Evolutionary conservation across 1,140 invertebrate species (phyloP).

Genomic region (Drosophila burlai): DNA sequence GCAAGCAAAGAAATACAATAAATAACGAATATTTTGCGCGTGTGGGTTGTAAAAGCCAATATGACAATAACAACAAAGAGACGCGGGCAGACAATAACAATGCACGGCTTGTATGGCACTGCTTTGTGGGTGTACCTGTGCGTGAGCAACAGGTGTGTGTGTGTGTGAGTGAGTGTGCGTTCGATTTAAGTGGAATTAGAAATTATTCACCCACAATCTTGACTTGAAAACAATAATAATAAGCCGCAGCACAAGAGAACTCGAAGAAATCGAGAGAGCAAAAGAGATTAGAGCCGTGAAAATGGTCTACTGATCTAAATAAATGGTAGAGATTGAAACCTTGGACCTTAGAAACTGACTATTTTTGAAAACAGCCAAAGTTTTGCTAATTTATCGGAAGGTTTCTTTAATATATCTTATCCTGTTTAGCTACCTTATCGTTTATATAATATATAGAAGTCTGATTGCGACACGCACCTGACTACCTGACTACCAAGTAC

Average conservation of each 20-base stretch:
- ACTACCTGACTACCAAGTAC: background rate
- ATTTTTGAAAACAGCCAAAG: too few species aligned
- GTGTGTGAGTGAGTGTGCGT: slow-evolving; percentile 20
- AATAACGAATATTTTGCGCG: slow-evolving; percentile 65
- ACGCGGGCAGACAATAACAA: slow-evolving; percentile 37
- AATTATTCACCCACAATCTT: slow-evolving; percentile 62
- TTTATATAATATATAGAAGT: background rate
- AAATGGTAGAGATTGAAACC: background rate
- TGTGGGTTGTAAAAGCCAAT: slow-evolving; percentile 64
- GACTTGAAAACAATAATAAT: slow-evolving; percentile 28
- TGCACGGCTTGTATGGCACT: slow-evolving; percentile 51
- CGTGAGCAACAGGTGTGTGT: slow-evolving; percentile 34
- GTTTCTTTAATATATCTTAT: background rate
- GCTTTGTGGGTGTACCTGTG: slow-evolving; percentile 21
- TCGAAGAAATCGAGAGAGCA: slow-evolving; percentile 2
- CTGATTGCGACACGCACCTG: background rate
- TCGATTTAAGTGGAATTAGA: slow-evolving; percentile 51
- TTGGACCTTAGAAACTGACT: background rate
- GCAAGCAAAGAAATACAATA: slow-evolving; percentile 58
- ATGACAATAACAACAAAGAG: slow-evolving; percentile 42
- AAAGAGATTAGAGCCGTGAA: background rate
- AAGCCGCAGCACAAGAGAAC: background rate
- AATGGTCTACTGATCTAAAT: background rate
- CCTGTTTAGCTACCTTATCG: background rate
- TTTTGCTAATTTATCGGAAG: too few species aligned